A percentile compares a stretch with the other conserved stretches of the same genome.
Evolutionary conservation across 2,113 vertebrate genomes (phyloP).

Genomic region (Thomomys bottae): DNA sequence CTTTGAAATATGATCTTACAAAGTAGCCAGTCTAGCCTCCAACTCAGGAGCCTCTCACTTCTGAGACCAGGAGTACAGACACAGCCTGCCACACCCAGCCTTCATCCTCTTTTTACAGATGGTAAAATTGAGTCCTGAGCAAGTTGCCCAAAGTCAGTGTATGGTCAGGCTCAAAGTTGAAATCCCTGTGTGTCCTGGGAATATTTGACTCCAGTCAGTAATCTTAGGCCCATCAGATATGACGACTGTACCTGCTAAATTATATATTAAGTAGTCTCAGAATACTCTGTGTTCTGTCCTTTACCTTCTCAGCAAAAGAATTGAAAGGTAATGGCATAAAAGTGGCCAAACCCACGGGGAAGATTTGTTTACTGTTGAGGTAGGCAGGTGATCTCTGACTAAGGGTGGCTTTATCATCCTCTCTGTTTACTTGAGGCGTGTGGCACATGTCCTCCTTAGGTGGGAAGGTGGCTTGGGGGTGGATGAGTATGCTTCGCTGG

Average conservation of each 20-base stretch:
- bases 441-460: constrained; percentile 63
- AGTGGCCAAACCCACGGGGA: background rate
- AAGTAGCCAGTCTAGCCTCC: background rate
- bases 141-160: constrained; percentile 22
- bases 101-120: background rate
- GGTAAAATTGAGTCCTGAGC: background rate
- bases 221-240: constrained; percentile 32
- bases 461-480: constrained; percentile 81
- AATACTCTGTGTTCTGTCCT: constrained; percentile 26
- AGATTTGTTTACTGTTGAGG: background rate
- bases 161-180: constrained; percentile 21
- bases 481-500: constrained; percentile 79
- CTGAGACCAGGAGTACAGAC: background rate
- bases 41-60: background rate
- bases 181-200: background rate
- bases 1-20: background rate
- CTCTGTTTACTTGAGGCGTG: constrained; percentile 64
- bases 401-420: constrained; percentile 35
- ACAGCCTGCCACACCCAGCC: background rate
- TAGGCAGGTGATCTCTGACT: constrained; percentile 44
- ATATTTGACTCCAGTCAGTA: background rate
- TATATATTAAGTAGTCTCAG: constrained; percentile 28
- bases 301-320: constrained; percentile 44
- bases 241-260: background rate
- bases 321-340: background rate